Evolutionary conservation across 1,140 invertebrate genomes (phyloP).

Genomic region (Drosophila lini): DNA sequence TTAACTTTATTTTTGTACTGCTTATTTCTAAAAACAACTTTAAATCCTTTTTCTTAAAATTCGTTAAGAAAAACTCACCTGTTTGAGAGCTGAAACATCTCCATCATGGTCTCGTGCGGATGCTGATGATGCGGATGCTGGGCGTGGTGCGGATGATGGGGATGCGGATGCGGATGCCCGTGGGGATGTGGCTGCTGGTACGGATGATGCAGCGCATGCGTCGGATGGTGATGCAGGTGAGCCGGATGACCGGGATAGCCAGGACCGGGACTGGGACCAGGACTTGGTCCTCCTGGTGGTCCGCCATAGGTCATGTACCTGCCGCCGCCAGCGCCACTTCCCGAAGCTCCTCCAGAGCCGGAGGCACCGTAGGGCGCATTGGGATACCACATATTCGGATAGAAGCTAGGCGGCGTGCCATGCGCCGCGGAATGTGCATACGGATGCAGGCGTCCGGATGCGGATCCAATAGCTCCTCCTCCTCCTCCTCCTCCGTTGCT

Average conservation of each 20-base stretch:
- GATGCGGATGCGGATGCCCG: constrained; percentile 34
- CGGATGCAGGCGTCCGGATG: constrained; percentile 33
- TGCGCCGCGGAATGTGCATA: constrained; percentile 63
- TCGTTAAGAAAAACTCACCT: constrained; percentile 64
- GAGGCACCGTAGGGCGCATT: constrained; percentile 66
- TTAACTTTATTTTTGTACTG: no score
- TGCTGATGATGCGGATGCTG: constrained; percentile 57
- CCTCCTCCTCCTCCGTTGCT: neutral
- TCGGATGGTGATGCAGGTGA: constrained; percentile 22
- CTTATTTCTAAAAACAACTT: no score
- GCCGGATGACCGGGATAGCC: constrained; percentile 10
- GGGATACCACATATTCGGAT: constrained; percentile 82
- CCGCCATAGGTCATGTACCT: constrained; percentile 28
- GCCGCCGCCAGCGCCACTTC: constrained; percentile 9
- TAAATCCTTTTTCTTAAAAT: no score
- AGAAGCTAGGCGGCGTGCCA: constrained; percentile 45
- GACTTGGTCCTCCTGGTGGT: neutral
- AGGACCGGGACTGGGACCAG: constrained; percentile 16
- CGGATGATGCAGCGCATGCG: constrained; percentile 28
- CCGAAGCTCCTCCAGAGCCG: constrained; percentile 26
- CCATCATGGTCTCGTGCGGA: constrained; percentile 79
- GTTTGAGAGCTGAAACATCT: constrained; percentile 82
- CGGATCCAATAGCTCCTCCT: neutral
- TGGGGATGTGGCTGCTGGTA: constrained; percentile 44
- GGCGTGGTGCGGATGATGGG: constrained; percentile 39